Evolutionary conservation across 1,140 invertebrate species (phyloP), one percentile per base, ranked within the genome.

Genomic region (Aphaenogaster floridana): DNA sequence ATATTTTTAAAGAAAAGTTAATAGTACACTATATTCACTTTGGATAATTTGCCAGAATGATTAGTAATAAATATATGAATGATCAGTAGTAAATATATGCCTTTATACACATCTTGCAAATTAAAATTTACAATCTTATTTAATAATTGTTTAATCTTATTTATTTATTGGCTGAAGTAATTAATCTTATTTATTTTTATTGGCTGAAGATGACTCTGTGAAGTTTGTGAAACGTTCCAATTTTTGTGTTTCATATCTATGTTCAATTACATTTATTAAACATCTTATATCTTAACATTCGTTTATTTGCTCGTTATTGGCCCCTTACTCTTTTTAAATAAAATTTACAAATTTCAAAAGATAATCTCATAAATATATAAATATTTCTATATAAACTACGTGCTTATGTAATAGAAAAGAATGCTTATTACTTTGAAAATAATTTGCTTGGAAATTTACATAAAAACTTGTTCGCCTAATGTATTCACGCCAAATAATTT

Each of bases 401-500:
- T 0, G 7, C 7, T 50, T 8, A 21, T 21, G 13, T n/a, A 52
- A 50, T 72, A 1, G 9, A 54, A 50, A 54, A 39, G 8, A 45
- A n/a, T 45, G 15, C 3, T 34, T 34, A 77, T 77, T 45, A 77
- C 8, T 61, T 61, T 45, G 7, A 77, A 63, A 64, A 34, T 45
- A 63, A 34, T 77, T 48, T 28, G 15, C 11, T 48, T 3, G 5
- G 36, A 45, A 34, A 28, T 48, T 45, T 45, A 77, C 39, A 8
- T 45, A 64, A 48, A 64, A 78, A 78, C 15, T n/a, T n/a, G 21
- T 34, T n/a, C 34, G 39, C 1, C 42, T 34, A 28, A 78, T 34
- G 42, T 45, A 63, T 63, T n/a, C 21, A 48, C 59, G 13, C 52
- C 11, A 34, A 79, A 66, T 48, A 63, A 64, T 78, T 45, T 42